phyloP scores from a whole-genome alignment of 1,140 invertebrate species.

The Diorhabda sublineata region DNA sequence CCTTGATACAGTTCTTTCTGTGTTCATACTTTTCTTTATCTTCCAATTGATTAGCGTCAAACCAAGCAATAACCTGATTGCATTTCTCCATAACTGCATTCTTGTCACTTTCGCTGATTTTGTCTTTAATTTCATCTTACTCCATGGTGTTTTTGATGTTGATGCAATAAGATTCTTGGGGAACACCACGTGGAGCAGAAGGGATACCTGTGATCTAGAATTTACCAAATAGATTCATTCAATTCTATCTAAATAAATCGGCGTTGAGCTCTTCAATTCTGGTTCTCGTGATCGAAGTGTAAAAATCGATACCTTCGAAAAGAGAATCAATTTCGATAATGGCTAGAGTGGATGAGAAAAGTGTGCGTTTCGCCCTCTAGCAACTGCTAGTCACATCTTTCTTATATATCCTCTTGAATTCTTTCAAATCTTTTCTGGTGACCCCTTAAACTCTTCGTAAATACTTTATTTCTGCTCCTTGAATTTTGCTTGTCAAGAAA shows the following conservation, averaged over 20 bases:
- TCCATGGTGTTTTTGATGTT: slow-evolving; percentile 94
- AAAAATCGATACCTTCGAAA: slow-evolving; percentile 94
- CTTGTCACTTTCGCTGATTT: slow-evolving; percentile 85
- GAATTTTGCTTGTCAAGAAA: too few species aligned
- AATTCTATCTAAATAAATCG: slow-evolving; percentile 85
- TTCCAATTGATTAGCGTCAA: slow-evolving; percentile 88
- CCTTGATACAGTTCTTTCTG: slow-evolving; percentile 82
- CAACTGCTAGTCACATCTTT: slow-evolving; percentile 88
- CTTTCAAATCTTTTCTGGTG: slow-evolving; percentile 64
- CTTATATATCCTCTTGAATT: slow-evolving; percentile 97
- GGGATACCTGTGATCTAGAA: slow-evolving; percentile 93
- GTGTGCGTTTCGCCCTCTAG: slow-evolving; percentile 92
- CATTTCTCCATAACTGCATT: slow-evolving; percentile 85
- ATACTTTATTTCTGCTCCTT: too few species aligned
- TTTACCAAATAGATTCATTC: slow-evolving; percentile 89
- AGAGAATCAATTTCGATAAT: slow-evolving; percentile 93
- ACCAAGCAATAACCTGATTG: slow-evolving; percentile 90
- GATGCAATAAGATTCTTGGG: slow-evolving; percentile 97
- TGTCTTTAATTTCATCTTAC: slow-evolving; percentile 86
- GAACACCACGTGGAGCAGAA: slow-evolving; percentile 88
- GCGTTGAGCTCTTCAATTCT: slow-evolving; percentile 92
- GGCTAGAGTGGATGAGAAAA: slow-evolving; percentile 91
- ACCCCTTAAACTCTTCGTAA: too few species aligned
- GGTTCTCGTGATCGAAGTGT: slow-evolving; percentile 90
- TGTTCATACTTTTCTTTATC: slow-evolving; percentile 93